phyloP scores from a whole-genome alignment of 2,113 vertebrate species.

The Oncorhynchus masou region DNA sequence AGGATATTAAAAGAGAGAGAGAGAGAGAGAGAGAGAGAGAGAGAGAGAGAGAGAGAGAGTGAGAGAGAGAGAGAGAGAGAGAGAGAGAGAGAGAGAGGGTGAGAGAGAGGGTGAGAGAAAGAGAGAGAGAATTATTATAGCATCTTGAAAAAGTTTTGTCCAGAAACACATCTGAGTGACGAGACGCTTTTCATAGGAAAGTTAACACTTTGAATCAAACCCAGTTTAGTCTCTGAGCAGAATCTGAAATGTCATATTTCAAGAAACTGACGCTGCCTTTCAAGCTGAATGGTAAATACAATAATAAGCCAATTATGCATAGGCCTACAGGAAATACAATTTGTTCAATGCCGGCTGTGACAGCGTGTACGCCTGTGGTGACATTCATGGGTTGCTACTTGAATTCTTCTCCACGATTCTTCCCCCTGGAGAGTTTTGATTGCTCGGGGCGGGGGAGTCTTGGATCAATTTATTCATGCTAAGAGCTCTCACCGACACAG shows the following conservation, averaged over 20 bases:
- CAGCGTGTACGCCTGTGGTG: neutral
- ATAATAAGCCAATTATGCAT: neutral
- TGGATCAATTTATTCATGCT: neutral
- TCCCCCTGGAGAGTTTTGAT: neutral
- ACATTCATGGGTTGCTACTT: neutral
- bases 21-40: neutral
- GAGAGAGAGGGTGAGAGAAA: neutral
- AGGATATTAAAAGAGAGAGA: constrained; percentile 27
- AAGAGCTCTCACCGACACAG: constrained; percentile 16
- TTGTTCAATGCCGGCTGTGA: neutral
- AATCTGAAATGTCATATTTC: neutral
- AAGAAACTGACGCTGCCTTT: neutral
- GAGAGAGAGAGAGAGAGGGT: neutral
- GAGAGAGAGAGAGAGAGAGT: neutral
- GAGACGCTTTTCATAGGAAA: neutral
- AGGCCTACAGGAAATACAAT: neutral
- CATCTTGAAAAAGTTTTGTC: no score
- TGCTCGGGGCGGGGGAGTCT: neutral
- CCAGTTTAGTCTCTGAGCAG: neutral
- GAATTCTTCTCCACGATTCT: neutral
- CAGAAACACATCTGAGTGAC: no score
- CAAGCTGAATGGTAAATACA: neutral
- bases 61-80: neutral
- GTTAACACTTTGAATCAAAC: neutral
- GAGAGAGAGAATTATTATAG: neutral